phyloP scores from a whole-genome alignment of 2,797 vertebrate genomes.

The Coreius guichenoti region DNA sequence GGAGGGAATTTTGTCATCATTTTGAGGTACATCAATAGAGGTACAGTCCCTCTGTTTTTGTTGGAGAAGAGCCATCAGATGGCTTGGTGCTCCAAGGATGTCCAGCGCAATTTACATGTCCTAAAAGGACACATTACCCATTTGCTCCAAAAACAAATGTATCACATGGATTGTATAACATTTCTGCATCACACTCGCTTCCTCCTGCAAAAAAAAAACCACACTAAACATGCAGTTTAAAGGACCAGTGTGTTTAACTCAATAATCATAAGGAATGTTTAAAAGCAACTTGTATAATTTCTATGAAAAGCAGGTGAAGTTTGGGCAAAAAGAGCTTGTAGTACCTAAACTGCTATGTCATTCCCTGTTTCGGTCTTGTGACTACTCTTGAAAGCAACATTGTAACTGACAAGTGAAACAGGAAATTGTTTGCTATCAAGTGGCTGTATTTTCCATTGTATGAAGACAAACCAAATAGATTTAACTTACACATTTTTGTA shows the following conservation, averaged over 20 bases:
- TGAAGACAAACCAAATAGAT: slow-evolving; percentile 9
- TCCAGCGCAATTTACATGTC: slow-evolving; percentile 7
- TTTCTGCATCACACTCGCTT: background rate
- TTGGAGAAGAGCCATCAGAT: slow-evolving; percentile 45
- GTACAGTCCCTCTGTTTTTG: slow-evolving; percentile 15
- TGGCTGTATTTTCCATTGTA: slow-evolving; percentile 12
- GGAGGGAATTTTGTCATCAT: slow-evolving; percentile 47
- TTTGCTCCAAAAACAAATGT: background rate
- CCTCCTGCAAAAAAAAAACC: background rate
- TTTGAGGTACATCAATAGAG: slow-evolving; percentile 23
- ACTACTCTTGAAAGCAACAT: background rate
- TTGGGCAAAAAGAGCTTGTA: background rate
- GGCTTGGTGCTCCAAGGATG: slow-evolving; percentile 49
- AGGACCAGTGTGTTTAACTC: slow-evolving; percentile 14
- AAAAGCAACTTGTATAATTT: background rate
- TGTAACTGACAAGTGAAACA: slow-evolving; percentile 20
- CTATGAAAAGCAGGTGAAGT: background rate
- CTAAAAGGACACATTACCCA: background rate
- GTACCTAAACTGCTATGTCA: slow-evolving; percentile 1
- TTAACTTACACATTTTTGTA: background rate
- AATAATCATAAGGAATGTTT: background rate
- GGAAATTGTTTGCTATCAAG: slow-evolving; percentile 2
- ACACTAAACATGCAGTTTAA: slow-evolving; percentile 28
- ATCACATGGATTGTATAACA: slow-evolving; percentile 13
- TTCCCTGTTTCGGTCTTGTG: slow-evolving; percentile 3